Conservation (phyloP, 2,113 vertebrate species). For the Stegastes partitus region DNA sequence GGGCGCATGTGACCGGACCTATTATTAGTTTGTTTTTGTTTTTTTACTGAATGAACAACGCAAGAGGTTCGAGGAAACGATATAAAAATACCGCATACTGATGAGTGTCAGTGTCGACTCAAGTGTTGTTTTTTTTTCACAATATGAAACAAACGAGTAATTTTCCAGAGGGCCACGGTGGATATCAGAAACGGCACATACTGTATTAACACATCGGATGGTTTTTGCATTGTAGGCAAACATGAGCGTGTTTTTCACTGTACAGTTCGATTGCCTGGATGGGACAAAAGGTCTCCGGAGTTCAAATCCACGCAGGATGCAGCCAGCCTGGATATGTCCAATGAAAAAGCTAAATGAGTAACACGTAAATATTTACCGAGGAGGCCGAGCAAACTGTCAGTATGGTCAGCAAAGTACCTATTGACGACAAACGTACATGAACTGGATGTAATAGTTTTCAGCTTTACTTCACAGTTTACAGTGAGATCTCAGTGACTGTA, state of each 20-base stretch:
- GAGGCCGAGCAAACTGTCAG: conserved; percentile 34
- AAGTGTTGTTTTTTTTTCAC: conserved; percentile 43
- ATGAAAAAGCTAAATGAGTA: conserved; percentile 52
- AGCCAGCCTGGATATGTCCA: conserved; percentile 22
- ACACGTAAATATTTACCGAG: conserved; percentile 78
- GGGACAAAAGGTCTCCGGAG: conserved; percentile 65
- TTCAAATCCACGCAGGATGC: conserved; percentile 46
- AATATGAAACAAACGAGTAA: conserved; percentile 11
- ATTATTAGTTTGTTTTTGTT: conserved; percentile 63
- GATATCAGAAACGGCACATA: not conserved
- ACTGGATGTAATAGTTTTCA: conserved; percentile 27
- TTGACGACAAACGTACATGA: conserved; percentile 31
- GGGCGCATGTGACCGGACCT: conserved; percentile 11
- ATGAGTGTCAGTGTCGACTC: not conserved
- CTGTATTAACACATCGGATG: not conserved
- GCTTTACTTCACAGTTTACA: conserved; percentile 17
- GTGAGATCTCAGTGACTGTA: not conserved
- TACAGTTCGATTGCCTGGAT: not conserved
- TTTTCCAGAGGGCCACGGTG: not conserved
- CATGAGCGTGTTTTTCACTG: conserved; percentile 2
- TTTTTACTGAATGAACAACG: conserved; percentile 28
- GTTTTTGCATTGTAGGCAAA: conserved; percentile 21
- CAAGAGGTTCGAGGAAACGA: conserved; percentile 47
- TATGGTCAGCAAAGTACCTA: conserved; percentile 35
- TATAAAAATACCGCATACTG: conserved; percentile 18